phyloP scores from a whole-genome alignment of 2,113 vertebrate species.

The Poeciliopsis turrubarensis region DNA sequence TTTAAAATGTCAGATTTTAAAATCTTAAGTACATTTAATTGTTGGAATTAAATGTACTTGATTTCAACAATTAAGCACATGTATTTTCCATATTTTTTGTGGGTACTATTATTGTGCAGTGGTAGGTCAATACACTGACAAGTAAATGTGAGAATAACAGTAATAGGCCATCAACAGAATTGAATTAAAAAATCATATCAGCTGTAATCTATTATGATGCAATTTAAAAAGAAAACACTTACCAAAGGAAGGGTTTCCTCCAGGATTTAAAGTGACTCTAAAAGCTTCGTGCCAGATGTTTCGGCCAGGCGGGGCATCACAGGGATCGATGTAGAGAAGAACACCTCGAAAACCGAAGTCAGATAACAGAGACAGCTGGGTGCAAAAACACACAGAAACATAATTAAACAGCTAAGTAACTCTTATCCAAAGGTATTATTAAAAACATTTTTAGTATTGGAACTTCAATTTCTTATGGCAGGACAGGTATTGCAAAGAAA shows the following conservation, averaged over 20 bases:
- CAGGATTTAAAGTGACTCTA: constrained; percentile 88
- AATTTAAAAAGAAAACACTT: constrained; percentile 55
- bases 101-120: too few relatives aligned
- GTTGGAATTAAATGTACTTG: too few relatives aligned
- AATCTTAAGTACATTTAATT: too few relatives aligned
- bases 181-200: neutral
- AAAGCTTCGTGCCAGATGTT: constrained; percentile 80
- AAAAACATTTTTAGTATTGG: neutral
- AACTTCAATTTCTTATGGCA: neutral
- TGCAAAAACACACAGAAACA: neutral
- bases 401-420: neutral
- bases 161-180: neutral
- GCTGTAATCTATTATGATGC: neutral
- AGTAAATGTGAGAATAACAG: too few relatives aligned
- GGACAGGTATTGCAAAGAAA: neutral
- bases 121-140: too few relatives aligned
- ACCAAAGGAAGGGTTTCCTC: constrained; percentile 87
- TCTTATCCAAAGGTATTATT: neutral
- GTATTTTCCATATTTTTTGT: too few relatives aligned
- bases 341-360: constrained; percentile 88
- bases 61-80: too few relatives aligned
- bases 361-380: constrained; percentile 87
- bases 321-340: constrained; percentile 90
- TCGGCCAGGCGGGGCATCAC: constrained; percentile 82
- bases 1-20: too few relatives aligned